These are phyloP conservation scores for Nebria brevicollis DNA, from an alignment of 2,888 invertebrate species.

Conservation along the genomic window DNA sequence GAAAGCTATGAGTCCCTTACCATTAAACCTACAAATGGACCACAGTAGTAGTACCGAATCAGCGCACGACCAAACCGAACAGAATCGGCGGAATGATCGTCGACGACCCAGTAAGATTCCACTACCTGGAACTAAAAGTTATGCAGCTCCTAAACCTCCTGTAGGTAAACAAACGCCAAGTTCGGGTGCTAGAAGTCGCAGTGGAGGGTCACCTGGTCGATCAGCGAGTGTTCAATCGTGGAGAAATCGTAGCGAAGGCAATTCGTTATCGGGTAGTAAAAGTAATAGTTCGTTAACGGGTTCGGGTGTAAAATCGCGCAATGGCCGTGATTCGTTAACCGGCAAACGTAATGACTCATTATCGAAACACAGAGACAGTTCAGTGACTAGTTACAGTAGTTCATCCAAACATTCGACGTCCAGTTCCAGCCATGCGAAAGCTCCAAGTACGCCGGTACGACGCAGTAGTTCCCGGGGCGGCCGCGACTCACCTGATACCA, in stretches of 20 bases:
- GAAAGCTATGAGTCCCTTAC: constrained; percentile 69
- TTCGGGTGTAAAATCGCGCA: constrained; percentile 52
- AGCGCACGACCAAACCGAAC: constrained; percentile 69
- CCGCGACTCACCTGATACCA: constrained; percentile 64
- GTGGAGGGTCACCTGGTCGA: constrained; percentile 64
- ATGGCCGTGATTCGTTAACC: constrained; percentile 26
- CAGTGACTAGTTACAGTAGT: constrained; percentile 53
- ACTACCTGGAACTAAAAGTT: constrained; percentile 68
- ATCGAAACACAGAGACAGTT: constrained; percentile 59
- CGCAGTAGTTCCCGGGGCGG: constrained; percentile 59
- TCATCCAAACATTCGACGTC: constrained; percentile 49
- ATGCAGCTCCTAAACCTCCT: constrained; percentile 73
- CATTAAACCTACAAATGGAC: constrained; percentile 65
- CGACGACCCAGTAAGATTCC: constrained; percentile 78
- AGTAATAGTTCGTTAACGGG: constrained; percentile 59
- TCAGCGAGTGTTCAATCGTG: constrained; percentile 68
- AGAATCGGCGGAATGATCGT: constrained; percentile 57
- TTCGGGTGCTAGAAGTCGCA: constrained; percentile 62
- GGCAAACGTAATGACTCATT: constrained; percentile 65
- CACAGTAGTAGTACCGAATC: constrained; percentile 74
- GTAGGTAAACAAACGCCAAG: constrained; percentile 58
- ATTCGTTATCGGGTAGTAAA: constrained; percentile 58
- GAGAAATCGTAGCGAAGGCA: constrained; percentile 57
- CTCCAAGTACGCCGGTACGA: constrained; percentile 48
- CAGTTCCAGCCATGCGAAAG: constrained; percentile 49